phyloP scores from a whole-genome alignment of 2,113 vertebrate species.

The Amphilophus citrinellus region DNA sequence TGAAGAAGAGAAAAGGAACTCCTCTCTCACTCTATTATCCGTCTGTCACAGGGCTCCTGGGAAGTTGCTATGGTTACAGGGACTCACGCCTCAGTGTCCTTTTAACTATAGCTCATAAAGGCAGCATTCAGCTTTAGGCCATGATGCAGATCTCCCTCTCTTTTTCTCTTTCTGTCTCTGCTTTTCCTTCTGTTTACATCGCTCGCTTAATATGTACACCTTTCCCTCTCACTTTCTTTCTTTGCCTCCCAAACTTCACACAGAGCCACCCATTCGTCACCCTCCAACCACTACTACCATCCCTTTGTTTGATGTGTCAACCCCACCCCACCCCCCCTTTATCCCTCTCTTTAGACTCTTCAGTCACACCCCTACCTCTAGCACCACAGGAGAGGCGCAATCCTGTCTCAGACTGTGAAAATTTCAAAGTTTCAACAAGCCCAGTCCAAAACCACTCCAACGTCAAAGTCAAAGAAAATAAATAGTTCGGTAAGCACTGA shows the following conservation, averaged over 20 bases:
- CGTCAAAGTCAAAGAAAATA: conserved; percentile 7
- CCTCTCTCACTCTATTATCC: conserved; percentile 81
- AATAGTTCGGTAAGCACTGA: background rate
- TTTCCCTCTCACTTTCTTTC: conserved; percentile 26
- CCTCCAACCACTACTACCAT: background rate
- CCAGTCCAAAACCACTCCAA: background rate
- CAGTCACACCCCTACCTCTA: conserved; percentile 26
- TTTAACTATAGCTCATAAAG: conserved; percentile 84
- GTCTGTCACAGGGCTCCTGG: conserved; percentile 78
- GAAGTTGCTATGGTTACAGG: conserved; percentile 81
- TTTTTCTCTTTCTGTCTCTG: conserved; percentile 6
- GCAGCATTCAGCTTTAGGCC: conserved; percentile 78
- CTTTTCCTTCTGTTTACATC: conserved; percentile 37
- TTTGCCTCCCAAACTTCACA: conserved; percentile 33
- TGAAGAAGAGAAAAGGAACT: conserved; percentile 77
- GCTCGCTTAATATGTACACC: conserved; percentile 11
- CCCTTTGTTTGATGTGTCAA: conserved; percentile 32
- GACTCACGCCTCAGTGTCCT: conserved; percentile 82
- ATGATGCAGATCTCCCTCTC: conserved; percentile 68
- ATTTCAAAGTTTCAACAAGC: conserved; percentile 34
- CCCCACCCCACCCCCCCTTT: background rate
- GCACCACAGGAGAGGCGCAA: conserved; percentile 41
- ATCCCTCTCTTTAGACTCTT: conserved; percentile 3
- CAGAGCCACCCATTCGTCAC: background rate
- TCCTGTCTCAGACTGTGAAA: conserved; percentile 45